A percentile compares a stretch with the other conserved stretches of the same genome.
Conservation (phyloP, 2,797 vertebrate genomes). For the Craterocephalus amniculus region DNA sequence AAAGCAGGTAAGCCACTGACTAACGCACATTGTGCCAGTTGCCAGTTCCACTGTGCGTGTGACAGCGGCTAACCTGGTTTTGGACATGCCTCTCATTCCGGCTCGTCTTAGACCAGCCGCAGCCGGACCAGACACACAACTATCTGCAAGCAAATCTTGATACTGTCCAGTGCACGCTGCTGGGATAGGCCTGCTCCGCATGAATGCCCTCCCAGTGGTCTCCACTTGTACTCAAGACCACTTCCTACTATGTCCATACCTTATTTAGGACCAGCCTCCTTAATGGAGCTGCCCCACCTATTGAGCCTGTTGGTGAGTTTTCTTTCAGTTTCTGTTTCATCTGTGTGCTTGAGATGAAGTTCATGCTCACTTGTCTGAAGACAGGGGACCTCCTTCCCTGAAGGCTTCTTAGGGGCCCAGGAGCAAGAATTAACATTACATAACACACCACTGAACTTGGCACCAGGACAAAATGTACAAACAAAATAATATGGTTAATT, state of each 20-base stretch:
- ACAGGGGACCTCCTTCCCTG: slow-evolving; percentile 19
- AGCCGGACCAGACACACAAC: slow-evolving; percentile 44
- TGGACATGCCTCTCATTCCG: slow-evolving; percentile 80
- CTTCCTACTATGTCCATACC: slow-evolving; percentile 52
- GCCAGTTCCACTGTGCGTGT: slow-evolving; percentile 98
- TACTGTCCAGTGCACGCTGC: slow-evolving; percentile 33
- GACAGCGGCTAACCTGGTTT: slow-evolving; percentile 99
- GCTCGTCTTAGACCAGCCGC: slow-evolving; percentile 34
- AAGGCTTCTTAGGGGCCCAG: background rate
- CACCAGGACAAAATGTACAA: background rate
- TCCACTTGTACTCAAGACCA: slow-evolving; percentile 59
- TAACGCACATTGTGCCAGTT: slow-evolving; percentile 99
- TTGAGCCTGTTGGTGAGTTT: slow-evolving; percentile 49
- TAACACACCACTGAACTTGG: slow-evolving; percentile 11
- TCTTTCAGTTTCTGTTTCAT: slow-evolving; percentile 55
- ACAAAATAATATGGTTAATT: background rate
- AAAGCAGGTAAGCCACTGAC: slow-evolving; percentile 99
- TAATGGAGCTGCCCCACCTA: slow-evolving; percentile 30
- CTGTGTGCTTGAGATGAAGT: background rate
- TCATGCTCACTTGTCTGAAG: slow-evolving; percentile 4
- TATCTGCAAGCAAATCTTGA: slow-evolving; percentile 14
- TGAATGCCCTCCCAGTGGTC: slow-evolving; percentile 44
- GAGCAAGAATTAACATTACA: background rate
- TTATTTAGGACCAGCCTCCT: slow-evolving; percentile 46
- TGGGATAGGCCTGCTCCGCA: slow-evolving; percentile 50